phyloP scores from a whole-genome alignment of 2,888 invertebrate species.

The Lucinisca nassula region DNA sequence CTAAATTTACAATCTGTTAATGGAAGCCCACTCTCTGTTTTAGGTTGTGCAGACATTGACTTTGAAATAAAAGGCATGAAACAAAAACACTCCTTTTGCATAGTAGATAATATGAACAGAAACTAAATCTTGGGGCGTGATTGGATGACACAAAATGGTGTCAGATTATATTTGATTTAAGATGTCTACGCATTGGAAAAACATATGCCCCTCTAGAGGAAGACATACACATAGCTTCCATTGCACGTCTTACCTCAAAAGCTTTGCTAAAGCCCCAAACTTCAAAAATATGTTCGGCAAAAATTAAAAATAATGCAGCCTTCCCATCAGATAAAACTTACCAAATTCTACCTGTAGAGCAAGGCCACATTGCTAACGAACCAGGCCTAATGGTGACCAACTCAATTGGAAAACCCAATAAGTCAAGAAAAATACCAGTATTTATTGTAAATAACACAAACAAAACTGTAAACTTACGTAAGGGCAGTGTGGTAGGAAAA shows the following conservation, averaged over 20 bases:
- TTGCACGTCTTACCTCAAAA: neutral
- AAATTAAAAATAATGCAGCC: neutral
- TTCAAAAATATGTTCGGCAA: conserved; percentile 2
- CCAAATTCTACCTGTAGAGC: conserved; percentile 19
- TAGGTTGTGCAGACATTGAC: conserved; percentile 24
- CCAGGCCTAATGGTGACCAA: conserved; percentile 21
- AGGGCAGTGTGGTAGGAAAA: conserved; percentile 20
- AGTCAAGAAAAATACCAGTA: conserved; percentile 2
- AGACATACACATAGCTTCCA: conserved; percentile 55
- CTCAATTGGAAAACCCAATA: neutral
- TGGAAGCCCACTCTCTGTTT: conserved; percentile 8
- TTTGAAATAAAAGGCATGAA: conserved; percentile 25
- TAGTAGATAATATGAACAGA: conserved; percentile 31
- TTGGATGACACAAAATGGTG: conserved; percentile 22
- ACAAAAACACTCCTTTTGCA: conserved; percentile 19
- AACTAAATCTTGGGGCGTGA: conserved; percentile 29
- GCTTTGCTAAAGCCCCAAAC: neutral
- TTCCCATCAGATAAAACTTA: neutral
- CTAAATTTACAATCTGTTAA: conserved; percentile 31
- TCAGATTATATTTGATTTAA: conserved; percentile 45
- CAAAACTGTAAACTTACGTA: conserved; percentile 4
- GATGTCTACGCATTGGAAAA: conserved; percentile 31
- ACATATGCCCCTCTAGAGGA: conserved; percentile 44
- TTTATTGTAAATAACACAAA: conserved; percentile 38
- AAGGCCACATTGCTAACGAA: conserved; percentile 21